phyloP scores from a whole-genome alignment of 2,113 vertebrate species.

The Brachyhypopomus gauderio region DNA sequence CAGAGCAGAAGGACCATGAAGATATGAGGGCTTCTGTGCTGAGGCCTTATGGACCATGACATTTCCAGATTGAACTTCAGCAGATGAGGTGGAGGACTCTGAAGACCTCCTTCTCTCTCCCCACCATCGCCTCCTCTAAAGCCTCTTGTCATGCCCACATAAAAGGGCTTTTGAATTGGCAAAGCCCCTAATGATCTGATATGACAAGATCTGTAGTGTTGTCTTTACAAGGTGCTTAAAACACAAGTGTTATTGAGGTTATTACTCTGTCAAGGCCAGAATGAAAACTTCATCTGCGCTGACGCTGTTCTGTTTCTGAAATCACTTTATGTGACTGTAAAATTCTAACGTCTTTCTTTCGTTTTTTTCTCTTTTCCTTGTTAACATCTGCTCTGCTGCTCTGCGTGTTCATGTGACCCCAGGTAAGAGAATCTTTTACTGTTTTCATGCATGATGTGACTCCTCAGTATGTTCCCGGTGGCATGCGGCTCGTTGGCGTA shows the following conservation, averaged over 20 bases:
- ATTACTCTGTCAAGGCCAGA: slow-evolving; percentile 16
- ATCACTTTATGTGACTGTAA: background rate
- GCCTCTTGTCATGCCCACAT: slow-evolving; percentile 30
- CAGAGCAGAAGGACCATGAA: background rate
- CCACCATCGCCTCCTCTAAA: background rate
- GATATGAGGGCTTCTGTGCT: background rate
- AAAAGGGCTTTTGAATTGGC: slow-evolving; percentile 10
- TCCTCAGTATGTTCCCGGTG: background rate
- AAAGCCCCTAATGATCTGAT: slow-evolving; percentile 10
- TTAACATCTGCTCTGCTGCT: slow-evolving; percentile 33
- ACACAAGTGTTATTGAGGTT: slow-evolving; percentile 6
- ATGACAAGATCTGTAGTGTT: slow-evolving; percentile 15
- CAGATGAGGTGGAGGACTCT: slow-evolving; percentile 35
- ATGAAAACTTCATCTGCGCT: slow-evolving; percentile 11
- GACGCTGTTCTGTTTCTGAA: background rate
- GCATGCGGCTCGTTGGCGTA: background rate
- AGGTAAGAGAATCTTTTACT: slow-evolving; percentile 68
- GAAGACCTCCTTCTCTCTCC: slow-evolving; percentile 15
- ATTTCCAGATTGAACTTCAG: slow-evolving; percentile 46
- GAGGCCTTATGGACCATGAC: slow-evolving; percentile 30
- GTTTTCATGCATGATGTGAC: background rate
- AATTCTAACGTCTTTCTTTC: slow-evolving; percentile 2
- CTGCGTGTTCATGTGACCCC: slow-evolving; percentile 21
- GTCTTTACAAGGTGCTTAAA: background rate
- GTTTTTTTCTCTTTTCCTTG: slow-evolving; percentile 26